Evolutionary conservation across 2,888 invertebrate genomes (phyloP), one percentile per base, ranked within the genome.

Genomic region (Schrankia costaestrigalis): DNA sequence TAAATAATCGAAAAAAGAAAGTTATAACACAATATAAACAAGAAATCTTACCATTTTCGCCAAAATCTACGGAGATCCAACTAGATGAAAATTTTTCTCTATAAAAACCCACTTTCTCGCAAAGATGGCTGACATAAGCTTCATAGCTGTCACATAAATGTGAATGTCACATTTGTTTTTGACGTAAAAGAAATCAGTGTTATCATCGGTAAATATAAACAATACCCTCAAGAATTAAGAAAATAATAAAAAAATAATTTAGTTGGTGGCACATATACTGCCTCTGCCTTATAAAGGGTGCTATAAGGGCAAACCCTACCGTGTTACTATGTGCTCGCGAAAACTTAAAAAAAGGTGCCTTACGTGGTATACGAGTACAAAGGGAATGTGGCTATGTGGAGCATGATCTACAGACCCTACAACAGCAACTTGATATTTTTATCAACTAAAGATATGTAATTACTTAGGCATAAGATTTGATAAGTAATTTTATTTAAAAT

Each of bases 181-280:
- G 24, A 25, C 24, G 24, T 25, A 25, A 25, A 25, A 25, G 12
- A 2, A 2, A 12, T 12, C 8, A 3, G 8, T 12, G 24, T 12
- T 23, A 8, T 8, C 8, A 12, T 12, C 24, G 12, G 8, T 25
- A 12, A 25, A 25, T 12, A 25, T n/a, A n/a, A n/a, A n/a, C n/a
- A n/a, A n/a, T n/a, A n/a, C n/a, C n/a, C n/a, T 4, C 3, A 11
- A 25, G 12, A 8, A 25, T 25, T 6, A 11, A 28, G 28, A 4
- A 19, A 7, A 7, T 11, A 28, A 12, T 28, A 28, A 28, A 28
- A 27, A 28, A 28, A 28, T 21, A 28, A 7, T 12, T 28, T 28
- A 21, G 3, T 28, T 28, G 28, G 19, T 28, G 28, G 21, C 28
- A 28, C 12, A 3, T 25, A 23, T 23, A 23, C 23, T 23, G 23